These are phyloP conservation scores for Verasper variegatus DNA, from an alignment of 2,113 vertebrate genomes.

Conservation along the genomic window DNA sequence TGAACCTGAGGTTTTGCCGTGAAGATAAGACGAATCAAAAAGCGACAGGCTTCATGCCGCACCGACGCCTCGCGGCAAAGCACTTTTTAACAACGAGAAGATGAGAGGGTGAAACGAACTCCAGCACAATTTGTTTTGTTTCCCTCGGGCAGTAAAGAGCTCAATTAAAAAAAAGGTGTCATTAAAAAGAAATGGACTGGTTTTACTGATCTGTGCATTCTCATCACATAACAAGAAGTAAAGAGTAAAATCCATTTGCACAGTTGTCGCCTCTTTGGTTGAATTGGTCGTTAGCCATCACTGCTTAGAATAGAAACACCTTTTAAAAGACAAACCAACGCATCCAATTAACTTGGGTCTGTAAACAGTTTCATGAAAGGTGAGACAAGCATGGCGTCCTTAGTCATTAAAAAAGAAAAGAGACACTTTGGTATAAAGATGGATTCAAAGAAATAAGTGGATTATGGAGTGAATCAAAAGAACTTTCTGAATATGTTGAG, in stretches of 20 bases:
- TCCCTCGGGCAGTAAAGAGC: constrained; percentile 16
- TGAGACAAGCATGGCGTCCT: too few relatives aligned
- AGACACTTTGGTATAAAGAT: too few relatives aligned
- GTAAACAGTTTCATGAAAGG: too few relatives aligned
- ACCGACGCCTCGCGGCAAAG: neutral
- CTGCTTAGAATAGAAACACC: neutral
- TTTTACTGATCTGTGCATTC: too few relatives aligned
- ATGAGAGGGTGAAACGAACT: neutral
- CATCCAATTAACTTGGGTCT: too few relatives aligned
- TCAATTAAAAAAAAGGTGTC: neutral
- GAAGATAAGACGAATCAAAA: constrained; percentile 3
- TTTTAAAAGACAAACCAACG: too few relatives aligned
- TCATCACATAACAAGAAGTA: neutral
- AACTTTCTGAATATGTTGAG: too few relatives aligned
- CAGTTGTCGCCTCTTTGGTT: neutral
- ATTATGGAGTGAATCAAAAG: too few relatives aligned
- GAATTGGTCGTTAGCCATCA: neutral
- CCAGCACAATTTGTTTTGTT: neutral
- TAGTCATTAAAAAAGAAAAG: too few relatives aligned
- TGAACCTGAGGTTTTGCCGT: neutral
- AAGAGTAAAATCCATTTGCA: constrained; percentile 2
- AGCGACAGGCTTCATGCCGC: constrained; percentile 1
- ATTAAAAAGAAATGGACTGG: neutral
- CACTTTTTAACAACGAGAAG: constrained; percentile 2
- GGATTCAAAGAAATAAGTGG: too few relatives aligned